Percentiles rank a stretch among this genome's conserved stretches.
These are phyloP conservation scores for Heliconius melpomene DNA, from an alignment of 1,140 invertebrate genomes.

Conservation along the genomic window DNA sequence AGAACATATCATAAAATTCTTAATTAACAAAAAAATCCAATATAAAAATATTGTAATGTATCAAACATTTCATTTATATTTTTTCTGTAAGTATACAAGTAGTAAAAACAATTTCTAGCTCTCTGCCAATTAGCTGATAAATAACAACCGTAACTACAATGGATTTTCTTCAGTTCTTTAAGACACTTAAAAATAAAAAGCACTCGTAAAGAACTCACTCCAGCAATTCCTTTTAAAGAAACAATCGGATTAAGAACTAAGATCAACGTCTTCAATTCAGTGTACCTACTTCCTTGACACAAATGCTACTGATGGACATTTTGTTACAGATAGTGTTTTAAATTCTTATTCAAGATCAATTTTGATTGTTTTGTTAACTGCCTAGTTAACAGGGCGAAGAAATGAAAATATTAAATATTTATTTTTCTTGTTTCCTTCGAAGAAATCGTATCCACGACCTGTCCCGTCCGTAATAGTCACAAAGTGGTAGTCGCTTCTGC, in stretches of 20 bases:
- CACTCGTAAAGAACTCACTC: neutral
- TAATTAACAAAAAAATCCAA: too few relatives aligned
- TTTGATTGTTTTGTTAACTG: too few relatives aligned
- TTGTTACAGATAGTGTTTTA: neutral
- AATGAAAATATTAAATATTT: too few relatives aligned
- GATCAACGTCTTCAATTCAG: neutral
- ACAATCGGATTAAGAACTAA: neutral
- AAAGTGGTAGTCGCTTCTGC: too few relatives aligned
- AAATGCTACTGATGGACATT: neutral
- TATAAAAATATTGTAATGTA: too few relatives aligned
- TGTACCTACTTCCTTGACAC: neutral
- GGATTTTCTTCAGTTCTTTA: neutral
- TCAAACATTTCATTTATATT: too few relatives aligned
- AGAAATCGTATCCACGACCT: too few relatives aligned
- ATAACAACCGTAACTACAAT: neutral
- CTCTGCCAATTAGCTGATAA: constrained; percentile 1
- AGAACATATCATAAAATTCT: too few relatives aligned
- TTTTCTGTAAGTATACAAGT: neutral
- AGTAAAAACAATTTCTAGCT: neutral
- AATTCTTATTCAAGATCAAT: too few relatives aligned
- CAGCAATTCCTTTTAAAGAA: neutral
- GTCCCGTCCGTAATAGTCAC: too few relatives aligned
- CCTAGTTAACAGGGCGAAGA: too few relatives aligned
- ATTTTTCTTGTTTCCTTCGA: too few relatives aligned
- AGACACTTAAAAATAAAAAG: neutral